Evolutionary conservation across 2,113 vertebrate species (phyloP).

Genomic region (Macquaria australasica): DNA sequence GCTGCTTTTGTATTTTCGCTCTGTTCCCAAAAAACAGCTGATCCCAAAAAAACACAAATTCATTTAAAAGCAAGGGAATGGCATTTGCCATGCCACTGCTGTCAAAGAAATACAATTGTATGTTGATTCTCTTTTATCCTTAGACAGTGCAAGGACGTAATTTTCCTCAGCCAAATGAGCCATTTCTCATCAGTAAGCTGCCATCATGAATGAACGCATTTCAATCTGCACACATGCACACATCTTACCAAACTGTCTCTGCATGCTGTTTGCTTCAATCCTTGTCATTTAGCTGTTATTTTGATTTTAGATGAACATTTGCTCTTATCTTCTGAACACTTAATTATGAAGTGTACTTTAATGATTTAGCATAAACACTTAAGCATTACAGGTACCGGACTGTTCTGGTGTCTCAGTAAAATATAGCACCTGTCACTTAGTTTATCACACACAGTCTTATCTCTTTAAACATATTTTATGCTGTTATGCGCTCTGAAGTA

Average conservation of each 20-base stretch:
- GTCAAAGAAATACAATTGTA: slow-evolving; percentile 35
- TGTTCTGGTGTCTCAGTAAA: slow-evolving; percentile 5
- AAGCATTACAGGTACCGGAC: background rate
- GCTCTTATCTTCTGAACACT: background rate
- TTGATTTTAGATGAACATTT: background rate
- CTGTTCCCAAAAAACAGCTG: slow-evolving; percentile 9
- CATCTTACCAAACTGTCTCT: background rate
- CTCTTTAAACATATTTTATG: slow-evolving; percentile 9
- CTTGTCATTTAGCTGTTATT: background rate
- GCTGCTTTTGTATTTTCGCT: background rate
- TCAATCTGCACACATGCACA: slow-evolving; percentile 10
- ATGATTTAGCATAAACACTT: slow-evolving; percentile 1
- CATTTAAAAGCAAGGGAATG: background rate
- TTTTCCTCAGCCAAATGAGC: slow-evolving; percentile 19
- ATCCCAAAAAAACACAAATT: slow-evolving; percentile 20
- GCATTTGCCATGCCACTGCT: background rate
- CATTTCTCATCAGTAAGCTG: slow-evolving; percentile 2
- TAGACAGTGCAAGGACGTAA: slow-evolving; percentile 7
- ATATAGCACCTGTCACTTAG: slow-evolving; percentile 10
- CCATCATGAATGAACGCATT: slow-evolving; percentile 6
- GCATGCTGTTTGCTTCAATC: background rate
- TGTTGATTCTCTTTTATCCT: slow-evolving; percentile 26
- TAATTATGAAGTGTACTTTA: background rate
- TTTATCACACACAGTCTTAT: slow-evolving; percentile 22
- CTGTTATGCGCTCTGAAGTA: slow-evolving; percentile 4